These are phyloP conservation scores for Philereme transversata DNA, from an alignment of 2,888 invertebrate genomes.

Conservation along the genomic window DNA sequence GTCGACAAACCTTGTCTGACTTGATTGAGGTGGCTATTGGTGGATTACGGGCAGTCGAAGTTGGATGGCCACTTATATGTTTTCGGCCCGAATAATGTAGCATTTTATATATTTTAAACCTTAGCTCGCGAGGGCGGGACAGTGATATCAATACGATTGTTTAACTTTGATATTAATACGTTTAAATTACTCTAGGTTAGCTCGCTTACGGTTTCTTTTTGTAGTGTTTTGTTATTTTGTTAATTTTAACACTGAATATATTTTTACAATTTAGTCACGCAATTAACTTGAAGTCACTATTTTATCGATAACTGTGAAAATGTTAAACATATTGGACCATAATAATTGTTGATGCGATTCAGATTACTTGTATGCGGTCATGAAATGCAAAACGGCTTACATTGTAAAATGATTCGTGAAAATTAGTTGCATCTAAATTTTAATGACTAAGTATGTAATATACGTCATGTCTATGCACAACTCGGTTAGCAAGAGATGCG, in stretches of 20 bases:
- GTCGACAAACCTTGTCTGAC: constrained; percentile 31
- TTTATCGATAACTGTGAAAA: constrained; percentile 59
- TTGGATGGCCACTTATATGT: constrained; percentile 81
- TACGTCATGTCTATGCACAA: constrained; percentile 42
- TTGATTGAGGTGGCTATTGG: constrained; percentile 51
- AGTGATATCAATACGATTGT: constrained; percentile 72
- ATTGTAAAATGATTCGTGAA: constrained; percentile 44
- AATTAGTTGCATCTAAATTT: constrained; percentile 45
- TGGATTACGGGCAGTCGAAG: constrained; percentile 58
- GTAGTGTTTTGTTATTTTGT: constrained; percentile 79
- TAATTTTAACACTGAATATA: constrained; percentile 75
- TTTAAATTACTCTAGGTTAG: constrained; percentile 72
- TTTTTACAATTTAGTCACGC: constrained; percentile 60
- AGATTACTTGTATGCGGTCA: constrained; percentile 47
- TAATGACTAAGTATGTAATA: constrained; percentile 52
- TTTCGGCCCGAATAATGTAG: constrained; percentile 79
- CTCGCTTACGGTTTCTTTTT: constrained; percentile 72
- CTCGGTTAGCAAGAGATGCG: constrained; percentile 42
- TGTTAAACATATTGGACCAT: constrained; percentile 63
- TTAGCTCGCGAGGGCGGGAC: constrained; percentile 52
- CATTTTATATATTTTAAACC: constrained; percentile 64
- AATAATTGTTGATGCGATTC: constrained; percentile 47
- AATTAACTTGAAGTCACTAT: constrained; percentile 67
- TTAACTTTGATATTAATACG: constrained; percentile 73
- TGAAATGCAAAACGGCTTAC: constrained; percentile 52